Base-by-base conservation (phyloP, 1,140 invertebrate genomes). In the Ctenoplectra terminalis region DNA sequence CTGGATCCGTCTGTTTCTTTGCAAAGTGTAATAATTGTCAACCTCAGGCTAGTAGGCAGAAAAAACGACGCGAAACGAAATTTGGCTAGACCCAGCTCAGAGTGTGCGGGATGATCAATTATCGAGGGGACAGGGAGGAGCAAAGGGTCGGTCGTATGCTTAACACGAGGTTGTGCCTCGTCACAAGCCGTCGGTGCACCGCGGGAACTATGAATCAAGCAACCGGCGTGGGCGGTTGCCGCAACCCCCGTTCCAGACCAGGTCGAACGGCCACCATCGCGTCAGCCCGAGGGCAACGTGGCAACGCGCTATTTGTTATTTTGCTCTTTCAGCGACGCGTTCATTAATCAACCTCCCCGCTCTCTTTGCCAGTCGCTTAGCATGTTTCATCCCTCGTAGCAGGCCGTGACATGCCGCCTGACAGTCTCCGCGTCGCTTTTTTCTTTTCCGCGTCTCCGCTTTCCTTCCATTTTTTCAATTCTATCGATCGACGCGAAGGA, bases 231-330 rank as follows among this genome's bases (percentile, higher is more conserved):
- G 71, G 74, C 71, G 60, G 40, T 61, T 50, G 56, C 54, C 60
- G 48, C 54, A 54, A 43, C 52, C 48, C 60, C 40, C 37, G 26
- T 61, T 31, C 54, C 13, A 52, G 4, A 43, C 17, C 48, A 9
- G 48, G 17, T 67, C 63, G 63, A 69, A 67, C 63, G 26, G 37
- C 76, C 48, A 75, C 67, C 63, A 60, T 73, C 70, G 78, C 82
- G 72, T 87, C 81, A 77, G 64, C 64, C 77, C 54, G 50, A 82
- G 69, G 54, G 75, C 79, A 83, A 83, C 87, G 69, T 86, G 74
- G 86, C 84, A 88, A 87, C 85, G 72, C 72, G 86, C 89, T 92
- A 91, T 93, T 92, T 92, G 91, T 92, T 92, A 92, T 92, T 92
- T 91, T 87, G 87, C 90, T 89, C 89, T 92, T 92, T 91, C 83